phyloP scores from a whole-genome alignment of 2,888 invertebrate species.

The Cephus sareptanus region DNA sequence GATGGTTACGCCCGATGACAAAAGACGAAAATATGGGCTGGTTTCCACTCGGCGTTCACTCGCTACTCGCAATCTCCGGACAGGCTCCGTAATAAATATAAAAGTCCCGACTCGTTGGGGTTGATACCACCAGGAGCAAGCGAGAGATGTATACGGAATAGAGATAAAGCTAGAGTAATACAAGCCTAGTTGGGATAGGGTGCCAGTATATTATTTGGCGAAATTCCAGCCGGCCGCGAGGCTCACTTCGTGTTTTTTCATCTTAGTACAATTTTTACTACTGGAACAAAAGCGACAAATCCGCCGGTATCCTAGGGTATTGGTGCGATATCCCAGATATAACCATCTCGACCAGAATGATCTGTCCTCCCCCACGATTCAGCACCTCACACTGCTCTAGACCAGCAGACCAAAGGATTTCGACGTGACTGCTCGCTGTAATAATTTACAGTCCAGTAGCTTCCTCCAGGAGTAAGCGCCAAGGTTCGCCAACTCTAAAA shows the following conservation, averaged over 20 bases:
- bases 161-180: slow-evolving; percentile 21
- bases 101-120: slow-evolving; percentile 45
- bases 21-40: slow-evolving; percentile 51
- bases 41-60: slow-evolving; percentile 36
- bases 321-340: slow-evolving; percentile 12
- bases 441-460: not conserved
- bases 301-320: not conserved
- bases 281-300: slow-evolving; percentile 11
- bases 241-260: slow-evolving; percentile 62
- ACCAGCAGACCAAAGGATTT: not conserved
- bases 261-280: slow-evolving; percentile 54
- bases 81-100: slow-evolving; percentile 62
- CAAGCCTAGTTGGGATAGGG: slow-evolving; percentile 43
- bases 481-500: not conserved
- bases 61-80: slow-evolving; percentile 46
- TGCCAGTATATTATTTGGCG: slow-evolving; percentile 64
- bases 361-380: slow-evolving; percentile 16
- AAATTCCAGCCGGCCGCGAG: slow-evolving; percentile 62
- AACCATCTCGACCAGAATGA: slow-evolving; percentile 16
- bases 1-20: slow-evolving; percentile 41
- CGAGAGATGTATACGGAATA: not conserved
- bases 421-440: not conserved
- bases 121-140: not conserved
- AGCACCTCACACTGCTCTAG: not conserved
- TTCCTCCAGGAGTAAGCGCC: not conserved